These are phyloP conservation scores for Leucoraja ocellata DNA, from an alignment of 2,797 vertebrate species.

Conservation along the genomic window DNA sequence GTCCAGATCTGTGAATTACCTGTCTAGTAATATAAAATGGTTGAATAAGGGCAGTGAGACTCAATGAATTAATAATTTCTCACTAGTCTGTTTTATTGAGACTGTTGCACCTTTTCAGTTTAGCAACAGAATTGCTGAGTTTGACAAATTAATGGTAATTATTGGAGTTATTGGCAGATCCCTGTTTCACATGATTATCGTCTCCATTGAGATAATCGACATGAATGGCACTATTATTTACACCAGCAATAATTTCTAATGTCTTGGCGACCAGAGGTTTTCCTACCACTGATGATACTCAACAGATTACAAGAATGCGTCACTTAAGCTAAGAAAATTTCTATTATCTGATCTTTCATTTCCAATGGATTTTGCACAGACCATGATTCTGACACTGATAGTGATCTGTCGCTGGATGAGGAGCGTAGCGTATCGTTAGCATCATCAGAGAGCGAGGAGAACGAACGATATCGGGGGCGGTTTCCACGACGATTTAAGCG, in stretches of 20 bases:
- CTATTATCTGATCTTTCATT: background rate
- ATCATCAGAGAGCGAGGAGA: constrained; percentile 93
- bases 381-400: constrained; percentile 90
- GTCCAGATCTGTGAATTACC: background rate
- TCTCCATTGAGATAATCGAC: background rate
- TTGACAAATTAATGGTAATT: background rate
- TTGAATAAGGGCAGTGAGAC: background rate
- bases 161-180: background rate
- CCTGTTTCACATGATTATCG: background rate
- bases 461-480: constrained; percentile 80
- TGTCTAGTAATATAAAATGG: background rate
- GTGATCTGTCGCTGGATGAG: constrained; percentile 89
- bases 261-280: background rate
- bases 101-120: background rate
- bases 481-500: constrained; percentile 85
- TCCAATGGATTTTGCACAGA: constrained; percentile 54
- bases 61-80: background rate
- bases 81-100: background rate
- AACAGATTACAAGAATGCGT: background rate
- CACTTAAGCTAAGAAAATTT: background rate
- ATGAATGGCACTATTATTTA: background rate
- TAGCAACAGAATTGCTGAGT: background rate
- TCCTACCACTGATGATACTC: background rate
- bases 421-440: constrained; percentile 92
- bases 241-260: background rate